These are phyloP conservation scores for Chironomus tepperi DNA, from an alignment of 1,140 invertebrate genomes.

Conservation along the genomic window DNA sequence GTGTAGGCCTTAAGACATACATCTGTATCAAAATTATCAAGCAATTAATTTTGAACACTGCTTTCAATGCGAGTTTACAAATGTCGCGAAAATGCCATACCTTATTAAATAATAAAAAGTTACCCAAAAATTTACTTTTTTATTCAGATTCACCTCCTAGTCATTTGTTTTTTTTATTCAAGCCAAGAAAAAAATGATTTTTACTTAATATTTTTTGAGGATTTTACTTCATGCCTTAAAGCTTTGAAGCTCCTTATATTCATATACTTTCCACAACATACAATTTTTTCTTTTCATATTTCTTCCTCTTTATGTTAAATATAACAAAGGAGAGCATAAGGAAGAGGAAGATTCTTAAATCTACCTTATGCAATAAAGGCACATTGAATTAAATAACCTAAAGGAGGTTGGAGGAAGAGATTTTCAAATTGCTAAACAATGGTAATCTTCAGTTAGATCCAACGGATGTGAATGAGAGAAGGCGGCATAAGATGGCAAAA, in stretches of 20 bases:
- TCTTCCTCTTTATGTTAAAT: not conserved
- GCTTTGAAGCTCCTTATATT: not conserved
- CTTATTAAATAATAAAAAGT: too few relatives aligned
- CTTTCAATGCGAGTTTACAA: too few relatives aligned
- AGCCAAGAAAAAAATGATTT: too few relatives aligned
- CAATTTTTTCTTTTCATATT: not conserved
- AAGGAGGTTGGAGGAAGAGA: not conserved
- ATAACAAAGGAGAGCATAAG: not conserved
- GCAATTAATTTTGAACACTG: too few relatives aligned
- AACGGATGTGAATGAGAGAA: not conserved
- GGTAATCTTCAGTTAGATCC: conserved; percentile 1
- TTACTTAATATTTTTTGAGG: too few relatives aligned
- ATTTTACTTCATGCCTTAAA: not conserved
- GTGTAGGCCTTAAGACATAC: too few relatives aligned
- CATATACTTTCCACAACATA: not conserved
- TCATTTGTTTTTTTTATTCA: too few relatives aligned
- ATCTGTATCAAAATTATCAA: too few relatives aligned
- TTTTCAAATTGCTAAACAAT: conserved; percentile 19
- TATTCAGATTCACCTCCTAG: too few relatives aligned
- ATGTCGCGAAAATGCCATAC: too few relatives aligned
- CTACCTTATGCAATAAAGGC: conserved; percentile 1
- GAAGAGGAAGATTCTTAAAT: conserved; percentile 15
- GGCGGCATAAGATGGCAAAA: not conserved
- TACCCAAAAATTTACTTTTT: too few relatives aligned
- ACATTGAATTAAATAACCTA: conserved; percentile 14